phyloP scores from a whole-genome alignment of 2,888 invertebrate genomes.

The Mycogona germanica region DNA sequence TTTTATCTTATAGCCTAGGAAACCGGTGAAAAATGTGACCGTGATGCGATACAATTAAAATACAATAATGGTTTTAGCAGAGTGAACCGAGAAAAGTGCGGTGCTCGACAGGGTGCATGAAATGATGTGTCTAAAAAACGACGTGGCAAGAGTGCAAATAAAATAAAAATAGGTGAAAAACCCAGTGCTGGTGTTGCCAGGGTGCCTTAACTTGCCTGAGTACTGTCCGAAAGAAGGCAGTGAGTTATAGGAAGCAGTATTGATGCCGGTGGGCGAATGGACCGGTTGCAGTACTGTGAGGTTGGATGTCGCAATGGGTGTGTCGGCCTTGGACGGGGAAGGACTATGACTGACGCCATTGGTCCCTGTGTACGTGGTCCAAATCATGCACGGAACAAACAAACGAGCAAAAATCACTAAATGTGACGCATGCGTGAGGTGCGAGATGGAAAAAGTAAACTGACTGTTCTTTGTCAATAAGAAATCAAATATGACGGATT shows the following conservation, averaged over 20 bases:
- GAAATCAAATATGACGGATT: too few relatives aligned
- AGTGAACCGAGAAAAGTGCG: too few relatives aligned
- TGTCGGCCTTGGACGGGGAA: constrained; percentile 25
- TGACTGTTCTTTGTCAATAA: too few relatives aligned
- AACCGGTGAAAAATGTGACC: too few relatives aligned
- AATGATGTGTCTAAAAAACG: not conserved
- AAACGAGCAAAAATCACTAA: constrained; percentile 14
- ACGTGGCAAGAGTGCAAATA: not conserved
- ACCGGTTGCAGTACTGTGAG: constrained; percentile 49
- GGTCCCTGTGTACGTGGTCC: constrained; percentile 21
- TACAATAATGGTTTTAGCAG: too few relatives aligned
- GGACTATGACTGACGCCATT: constrained; percentile 25
- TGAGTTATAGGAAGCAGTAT: constrained; percentile 34
- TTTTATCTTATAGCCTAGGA: too few relatives aligned
- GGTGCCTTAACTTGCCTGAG: constrained; percentile 39
- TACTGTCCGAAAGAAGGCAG: constrained; percentile 57
- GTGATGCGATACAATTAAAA: too few relatives aligned
- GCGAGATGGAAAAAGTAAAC: not conserved
- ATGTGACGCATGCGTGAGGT: constrained; percentile 10
- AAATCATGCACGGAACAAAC: constrained; percentile 9
- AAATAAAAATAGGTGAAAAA: not conserved
- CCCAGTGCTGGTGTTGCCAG: constrained; percentile 6
- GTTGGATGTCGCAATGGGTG: constrained; percentile 29
- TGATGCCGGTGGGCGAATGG: constrained; percentile 29
- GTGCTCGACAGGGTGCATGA: too few relatives aligned